A percentile compares a stretch with the other conserved stretches of the same genome.
phyloP scores from a whole-genome alignment of 2,888 invertebrate genomes.

The Parelbella ahira region DNA sequence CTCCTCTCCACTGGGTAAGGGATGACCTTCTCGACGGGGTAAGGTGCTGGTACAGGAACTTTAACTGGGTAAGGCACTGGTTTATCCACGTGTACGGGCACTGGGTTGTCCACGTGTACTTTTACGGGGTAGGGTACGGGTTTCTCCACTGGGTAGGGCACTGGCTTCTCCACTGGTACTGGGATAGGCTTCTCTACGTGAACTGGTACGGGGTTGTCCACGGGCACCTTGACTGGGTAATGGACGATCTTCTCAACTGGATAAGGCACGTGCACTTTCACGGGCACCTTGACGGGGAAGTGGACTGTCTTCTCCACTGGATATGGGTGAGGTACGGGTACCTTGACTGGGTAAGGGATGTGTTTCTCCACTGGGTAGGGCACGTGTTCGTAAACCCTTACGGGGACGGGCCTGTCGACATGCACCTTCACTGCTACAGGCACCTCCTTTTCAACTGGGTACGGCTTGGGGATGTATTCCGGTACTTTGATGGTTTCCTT shows the following conservation, averaged over 20 bases:
- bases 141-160: conserved; percentile 88
- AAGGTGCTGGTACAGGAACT: conserved; percentile 86
- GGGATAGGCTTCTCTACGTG: conserved; percentile 85
- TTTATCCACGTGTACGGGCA: conserved; percentile 88
- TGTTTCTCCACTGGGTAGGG: conserved; percentile 87
- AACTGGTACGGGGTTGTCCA: conserved; percentile 85
- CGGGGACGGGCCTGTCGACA: conserved; percentile 84
- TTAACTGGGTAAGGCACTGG: conserved; percentile 88
- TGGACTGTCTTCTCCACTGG: conserved; percentile 86
- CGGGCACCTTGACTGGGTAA: conserved; percentile 85
- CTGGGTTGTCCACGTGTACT: conserved; percentile 83
- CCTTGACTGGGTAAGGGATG: conserved; percentile 84
- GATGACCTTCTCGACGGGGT: conserved; percentile 84
- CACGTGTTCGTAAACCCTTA: conserved; percentile 80
- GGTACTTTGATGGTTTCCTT: conserved; percentile 84
- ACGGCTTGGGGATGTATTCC: conserved; percentile 84
- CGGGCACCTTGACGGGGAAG: conserved; percentile 84
- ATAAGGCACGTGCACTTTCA: conserved; percentile 86
- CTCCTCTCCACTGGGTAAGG: conserved; percentile 84
- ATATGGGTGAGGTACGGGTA: conserved; percentile 86
- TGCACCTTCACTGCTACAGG: conserved; percentile 84
- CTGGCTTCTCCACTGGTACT: conserved; percentile 86
- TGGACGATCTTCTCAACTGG: conserved; percentile 87
- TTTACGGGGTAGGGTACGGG: conserved; percentile 86
- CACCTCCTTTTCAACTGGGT: conserved; percentile 84